Base-by-base conservation (phyloP, 2,797 vertebrate species). In the Ispidina picta region DNA sequence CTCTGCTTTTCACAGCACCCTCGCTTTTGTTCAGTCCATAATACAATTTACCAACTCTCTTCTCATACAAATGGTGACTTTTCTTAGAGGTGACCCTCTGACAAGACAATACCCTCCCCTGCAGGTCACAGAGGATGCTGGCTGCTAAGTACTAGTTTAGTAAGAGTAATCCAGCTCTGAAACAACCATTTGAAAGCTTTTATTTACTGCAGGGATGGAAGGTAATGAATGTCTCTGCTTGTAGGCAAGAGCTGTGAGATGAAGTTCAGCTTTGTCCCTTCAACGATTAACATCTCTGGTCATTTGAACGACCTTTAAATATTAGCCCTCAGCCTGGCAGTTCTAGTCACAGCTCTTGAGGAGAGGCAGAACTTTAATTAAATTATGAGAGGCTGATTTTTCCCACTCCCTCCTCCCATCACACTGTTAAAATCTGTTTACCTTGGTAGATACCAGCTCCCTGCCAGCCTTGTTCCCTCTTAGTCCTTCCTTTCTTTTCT, bases 361-460 rank as follows among this genome's bases (percentile, higher is more conserved):
- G 66, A 94, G 49, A 43, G 1, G 18, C 39, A 95, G 59, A 87
- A 54, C 39, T 62, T 89, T 56, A 91, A 92, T 84, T 83, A 76
- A 93, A 91, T 94, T 71, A 92, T 48, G 43, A 77, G n/a, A 73
- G 10, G 35, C 4, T 77, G 56, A 37, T 87, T 90, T 86, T 83
- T 64, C 28, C 66, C 41, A 48, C 31, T 66, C 81, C 33, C 68
- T 62, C 46, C 68, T 86, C 65, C 22, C 12, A 37, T 65, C 71
- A 79, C 21, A 56, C 52, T 56, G 43, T 72, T 91, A 63, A 96
- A 91, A 62, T 60, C 78, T 94, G 94, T 91, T 96, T 94, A 93
- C 75, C 90, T 93, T 71, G 83, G 49, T 31, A 90, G 72, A 71
- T 49, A 70, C 43, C 44, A 80, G 23, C 26, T 83, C 86, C 75